Evolutionary conservation across 2,113 vertebrate genomes (phyloP).

Genomic region (Lethenteron reissneri): DNA sequence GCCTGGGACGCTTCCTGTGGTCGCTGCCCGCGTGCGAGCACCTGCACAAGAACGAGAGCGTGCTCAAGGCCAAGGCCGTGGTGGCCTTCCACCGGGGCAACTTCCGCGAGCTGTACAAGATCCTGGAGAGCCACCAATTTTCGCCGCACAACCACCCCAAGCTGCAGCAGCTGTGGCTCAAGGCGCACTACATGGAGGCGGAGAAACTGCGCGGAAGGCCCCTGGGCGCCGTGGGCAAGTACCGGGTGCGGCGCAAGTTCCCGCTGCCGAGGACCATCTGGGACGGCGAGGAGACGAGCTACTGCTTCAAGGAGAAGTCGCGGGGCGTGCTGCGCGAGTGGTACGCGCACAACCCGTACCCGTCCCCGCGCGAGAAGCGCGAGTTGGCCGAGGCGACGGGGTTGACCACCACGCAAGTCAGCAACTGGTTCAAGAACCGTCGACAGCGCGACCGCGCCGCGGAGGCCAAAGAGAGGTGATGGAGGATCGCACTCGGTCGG

Average conservation of each 20-base stretch:
- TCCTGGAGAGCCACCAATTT: slow-evolving; percentile 67
- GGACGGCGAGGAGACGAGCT: slow-evolving; percentile 74
- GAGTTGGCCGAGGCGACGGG: slow-evolving; percentile 69
- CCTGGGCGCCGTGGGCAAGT: slow-evolving; percentile 64
- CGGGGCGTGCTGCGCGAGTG: slow-evolving; percentile 59
- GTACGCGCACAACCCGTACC: slow-evolving; percentile 77
- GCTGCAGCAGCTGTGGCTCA: slow-evolving; percentile 66
- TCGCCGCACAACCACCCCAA: slow-evolving; percentile 70
- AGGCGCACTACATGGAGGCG: slow-evolving; percentile 68
- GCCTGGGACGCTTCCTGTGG: slow-evolving; percentile 65
- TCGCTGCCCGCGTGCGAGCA: slow-evolving; percentile 65
- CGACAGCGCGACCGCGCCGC: slow-evolving; percentile 61
- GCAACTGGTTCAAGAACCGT: slow-evolving; percentile 87
- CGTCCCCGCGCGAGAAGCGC: slow-evolving; percentile 61
- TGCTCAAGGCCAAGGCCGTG: slow-evolving; percentile 65
- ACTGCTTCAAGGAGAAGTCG: slow-evolving; percentile 75
- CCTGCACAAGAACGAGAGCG: slow-evolving; percentile 71
- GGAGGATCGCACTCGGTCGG: too few relatives aligned
- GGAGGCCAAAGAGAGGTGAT: slow-evolving; percentile 62
- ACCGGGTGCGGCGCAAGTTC: slow-evolving; percentile 66
- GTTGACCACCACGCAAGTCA: slow-evolving; percentile 75
- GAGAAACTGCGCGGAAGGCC: slow-evolving; percentile 67
- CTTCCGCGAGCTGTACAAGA: slow-evolving; percentile 70
- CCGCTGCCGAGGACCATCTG: slow-evolving; percentile 62
- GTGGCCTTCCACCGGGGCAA: slow-evolving; percentile 65